Conservation (phyloP, 2,113 vertebrate species). For the Ursus arctos region DNA sequence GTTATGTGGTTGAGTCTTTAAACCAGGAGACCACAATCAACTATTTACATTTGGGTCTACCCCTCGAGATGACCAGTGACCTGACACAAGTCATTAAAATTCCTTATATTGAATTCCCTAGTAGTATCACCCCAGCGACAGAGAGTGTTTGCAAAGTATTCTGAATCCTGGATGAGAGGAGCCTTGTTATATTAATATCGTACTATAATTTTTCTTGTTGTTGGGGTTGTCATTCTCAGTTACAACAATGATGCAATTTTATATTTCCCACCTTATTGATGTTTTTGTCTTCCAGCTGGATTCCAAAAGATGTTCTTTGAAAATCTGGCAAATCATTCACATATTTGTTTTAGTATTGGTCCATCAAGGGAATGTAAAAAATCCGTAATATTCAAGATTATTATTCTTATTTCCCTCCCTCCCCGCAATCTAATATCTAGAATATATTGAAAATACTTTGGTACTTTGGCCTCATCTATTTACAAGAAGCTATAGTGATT, state of each 20-base stretch:
- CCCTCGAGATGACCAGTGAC: constrained; percentile 41
- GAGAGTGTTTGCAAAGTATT: neutral
- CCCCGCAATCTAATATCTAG: constrained; percentile 72
- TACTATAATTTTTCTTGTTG: neutral
- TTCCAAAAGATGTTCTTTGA: constrained; percentile 55
- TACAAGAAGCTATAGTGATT: constrained; percentile 76
- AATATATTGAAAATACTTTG: constrained; percentile 73
- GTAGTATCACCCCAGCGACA: neutral
- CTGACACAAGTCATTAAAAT: constrained; percentile 58
- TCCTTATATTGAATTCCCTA: neutral
- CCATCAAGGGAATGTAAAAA: constrained; percentile 49
- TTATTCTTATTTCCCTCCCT: neutral
- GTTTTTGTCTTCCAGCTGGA: constrained; percentile 53
- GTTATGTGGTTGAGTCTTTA: neutral
- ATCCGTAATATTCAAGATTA: constrained; percentile 45
- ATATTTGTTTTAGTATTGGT: constrained; percentile 78
- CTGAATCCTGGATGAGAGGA: neutral
- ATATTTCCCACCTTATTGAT: constrained; percentile 5
- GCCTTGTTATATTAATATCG: neutral
- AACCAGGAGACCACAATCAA: neutral
- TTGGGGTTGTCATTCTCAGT: neutral
- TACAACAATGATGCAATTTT: neutral
- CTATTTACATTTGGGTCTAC: constrained; percentile 18
- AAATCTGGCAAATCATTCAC: constrained; percentile 65
- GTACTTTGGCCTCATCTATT: constrained; percentile 77